Conservation (phyloP, 2,113 vertebrate genomes). For the Nyctibius bracteatus region DNA sequence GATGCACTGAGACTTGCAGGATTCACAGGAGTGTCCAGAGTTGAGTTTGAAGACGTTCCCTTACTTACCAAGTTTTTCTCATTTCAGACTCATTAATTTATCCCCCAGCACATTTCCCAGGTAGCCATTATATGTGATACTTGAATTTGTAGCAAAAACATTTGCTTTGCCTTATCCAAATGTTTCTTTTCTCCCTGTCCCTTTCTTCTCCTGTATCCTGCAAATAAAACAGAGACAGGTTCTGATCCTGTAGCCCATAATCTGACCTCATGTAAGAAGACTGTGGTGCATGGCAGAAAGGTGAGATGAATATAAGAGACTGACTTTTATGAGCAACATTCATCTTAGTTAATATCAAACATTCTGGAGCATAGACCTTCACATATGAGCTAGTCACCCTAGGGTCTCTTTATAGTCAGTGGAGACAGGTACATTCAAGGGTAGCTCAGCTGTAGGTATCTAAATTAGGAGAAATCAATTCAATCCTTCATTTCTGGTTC, state of each 20-base stretch:
- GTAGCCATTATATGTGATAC: not conserved
- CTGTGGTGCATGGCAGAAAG: not conserved
- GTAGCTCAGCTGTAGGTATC: not conserved
- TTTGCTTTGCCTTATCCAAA: not conserved
- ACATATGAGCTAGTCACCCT: not conserved
- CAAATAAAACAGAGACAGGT: not conserved
- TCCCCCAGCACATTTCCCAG: not conserved
- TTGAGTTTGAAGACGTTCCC: not conserved
- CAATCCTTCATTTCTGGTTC: not conserved
- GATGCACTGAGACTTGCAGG: not conserved
- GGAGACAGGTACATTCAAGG: not conserved
- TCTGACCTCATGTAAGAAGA: not conserved
- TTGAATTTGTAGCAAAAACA: not conserved
- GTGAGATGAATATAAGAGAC: not conserved
- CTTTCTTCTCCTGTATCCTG: not conserved
- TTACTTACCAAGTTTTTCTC: not conserved
- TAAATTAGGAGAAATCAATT: slow-evolving; percentile 9
- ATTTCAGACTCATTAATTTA: not conserved
- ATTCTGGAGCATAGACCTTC: not conserved
- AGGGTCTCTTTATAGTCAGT: not conserved
- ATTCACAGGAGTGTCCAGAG: not conserved
- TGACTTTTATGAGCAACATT: not conserved
- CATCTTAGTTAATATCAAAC: not conserved
- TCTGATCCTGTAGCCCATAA: not conserved
- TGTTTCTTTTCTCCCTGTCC: not conserved